These are phyloP conservation scores for Cerastoderma edule DNA, from an alignment of 2,888 invertebrate genomes.

Conservation along the genomic window DNA sequence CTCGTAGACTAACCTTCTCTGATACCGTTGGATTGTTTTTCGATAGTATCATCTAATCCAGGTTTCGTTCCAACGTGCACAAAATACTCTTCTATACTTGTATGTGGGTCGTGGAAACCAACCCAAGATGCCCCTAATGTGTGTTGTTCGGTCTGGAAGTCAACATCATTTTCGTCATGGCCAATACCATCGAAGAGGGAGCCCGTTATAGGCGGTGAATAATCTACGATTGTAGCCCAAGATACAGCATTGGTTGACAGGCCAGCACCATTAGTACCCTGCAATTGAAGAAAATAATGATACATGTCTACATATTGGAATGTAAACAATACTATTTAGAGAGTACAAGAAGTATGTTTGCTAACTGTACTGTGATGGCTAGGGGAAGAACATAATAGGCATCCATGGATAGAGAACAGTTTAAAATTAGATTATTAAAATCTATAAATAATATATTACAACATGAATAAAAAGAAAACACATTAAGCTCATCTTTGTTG, in stretches of 20 bases:
- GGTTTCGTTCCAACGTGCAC: conserved; percentile 59
- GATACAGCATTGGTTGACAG: conserved; percentile 51
- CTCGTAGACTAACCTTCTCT: conserved; percentile 30
- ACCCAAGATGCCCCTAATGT: conserved; percentile 52
- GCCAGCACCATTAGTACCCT: conserved; percentile 61
- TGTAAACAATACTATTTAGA: neutral
- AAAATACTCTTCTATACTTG: conserved; percentile 55
- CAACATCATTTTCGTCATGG: conserved; percentile 38
- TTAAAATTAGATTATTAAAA: no score
- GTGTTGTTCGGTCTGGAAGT: conserved; percentile 47
- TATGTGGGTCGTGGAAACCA: conserved; percentile 59
- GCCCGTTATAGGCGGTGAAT: conserved; percentile 43
- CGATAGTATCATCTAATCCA: conserved; percentile 46
- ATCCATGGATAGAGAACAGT: no score
- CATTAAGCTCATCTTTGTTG: no score
- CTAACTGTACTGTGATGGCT: no score
- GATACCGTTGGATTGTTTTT: conserved; percentile 32
- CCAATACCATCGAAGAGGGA: conserved; percentile 41
- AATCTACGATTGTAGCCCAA: conserved; percentile 50
- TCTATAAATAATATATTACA: no score
- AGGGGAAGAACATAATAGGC: no score
- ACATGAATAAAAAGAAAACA: no score
- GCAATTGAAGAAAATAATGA: neutral
- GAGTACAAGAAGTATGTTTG: no score
- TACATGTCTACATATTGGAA: neutral